phyloP scores from a whole-genome alignment of 2,888 invertebrate species.

The Ormyrus rosae region DNA sequence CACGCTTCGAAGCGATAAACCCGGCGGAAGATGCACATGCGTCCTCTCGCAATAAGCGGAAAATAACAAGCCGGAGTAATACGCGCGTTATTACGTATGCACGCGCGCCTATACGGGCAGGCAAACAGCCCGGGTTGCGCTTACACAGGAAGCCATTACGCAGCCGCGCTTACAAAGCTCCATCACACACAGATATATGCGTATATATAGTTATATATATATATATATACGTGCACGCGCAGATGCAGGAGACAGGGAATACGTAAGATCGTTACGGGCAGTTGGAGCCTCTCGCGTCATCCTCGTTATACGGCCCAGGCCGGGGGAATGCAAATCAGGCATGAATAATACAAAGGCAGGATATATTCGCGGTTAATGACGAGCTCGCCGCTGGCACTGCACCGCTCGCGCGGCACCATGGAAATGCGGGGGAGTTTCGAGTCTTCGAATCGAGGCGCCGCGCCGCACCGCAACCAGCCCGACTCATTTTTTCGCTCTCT shows the following conservation, averaged over 20 bases:
- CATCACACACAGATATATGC: not conserved
- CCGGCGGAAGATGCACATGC: not conserved
- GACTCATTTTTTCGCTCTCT: not conserved
- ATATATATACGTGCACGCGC: not conserved
- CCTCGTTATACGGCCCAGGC: conserved; percentile 42
- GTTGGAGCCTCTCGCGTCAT: conserved; percentile 49
- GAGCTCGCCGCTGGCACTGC: conserved; percentile 17
- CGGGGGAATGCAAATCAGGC: conserved; percentile 52
- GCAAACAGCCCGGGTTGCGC: not conserved
- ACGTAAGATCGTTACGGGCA: conserved; percentile 54
- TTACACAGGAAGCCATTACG: not conserved
- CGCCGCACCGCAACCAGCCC: not conserved
- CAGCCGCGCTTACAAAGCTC: not conserved
- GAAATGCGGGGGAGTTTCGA: not conserved
- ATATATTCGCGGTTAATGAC: conserved; percentile 54
- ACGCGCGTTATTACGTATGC: too few relatives aligned
- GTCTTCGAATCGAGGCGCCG: conserved; percentile 7
- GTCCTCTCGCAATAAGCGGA: not conserved
- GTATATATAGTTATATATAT: not conserved
- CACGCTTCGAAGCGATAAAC: not conserved
- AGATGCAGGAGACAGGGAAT: conserved; percentile 29
- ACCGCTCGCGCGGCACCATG: not conserved
- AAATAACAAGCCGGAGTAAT: too few relatives aligned
- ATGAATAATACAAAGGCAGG: conserved; percentile 58
- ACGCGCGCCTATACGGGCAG: too few relatives aligned